Conservation (phyloP, 2,113 vertebrate species). For the Holacanthus passer region DNA sequence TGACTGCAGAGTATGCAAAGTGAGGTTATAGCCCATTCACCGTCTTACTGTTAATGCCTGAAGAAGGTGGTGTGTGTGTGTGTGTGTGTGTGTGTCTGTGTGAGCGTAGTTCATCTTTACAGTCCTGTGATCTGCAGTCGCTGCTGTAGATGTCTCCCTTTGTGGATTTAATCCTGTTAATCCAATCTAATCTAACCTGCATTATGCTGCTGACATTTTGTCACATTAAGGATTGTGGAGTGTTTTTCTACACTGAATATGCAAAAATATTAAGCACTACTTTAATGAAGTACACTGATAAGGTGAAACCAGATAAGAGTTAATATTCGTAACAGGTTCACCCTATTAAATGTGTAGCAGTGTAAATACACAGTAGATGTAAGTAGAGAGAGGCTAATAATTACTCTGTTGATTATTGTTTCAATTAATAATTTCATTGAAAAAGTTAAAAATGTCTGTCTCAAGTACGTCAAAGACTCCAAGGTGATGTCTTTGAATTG, state of each 20-base stretch:
- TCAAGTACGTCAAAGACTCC: not conserved
- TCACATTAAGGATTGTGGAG: not conserved
- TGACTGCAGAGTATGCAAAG: slow-evolving; percentile 13
- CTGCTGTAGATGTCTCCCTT: slow-evolving; percentile 7
- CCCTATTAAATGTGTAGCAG: not conserved
- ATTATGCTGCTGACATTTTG: slow-evolving; percentile 22
- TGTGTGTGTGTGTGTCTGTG: not conserved
- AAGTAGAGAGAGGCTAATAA: not conserved
- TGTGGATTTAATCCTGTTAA: slow-evolving; percentile 31
- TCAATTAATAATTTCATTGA: not conserved
- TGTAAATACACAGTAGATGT: not conserved
- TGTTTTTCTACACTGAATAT: not conserved
- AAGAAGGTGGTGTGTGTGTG: not conserved
- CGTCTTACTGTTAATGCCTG: not conserved
- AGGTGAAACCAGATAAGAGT: not conserved
- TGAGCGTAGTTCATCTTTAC: slow-evolving; percentile 8
- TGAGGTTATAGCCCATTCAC: not conserved
- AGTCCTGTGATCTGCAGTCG: not conserved
- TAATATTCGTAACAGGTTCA: not conserved
- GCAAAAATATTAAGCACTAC: not conserved
- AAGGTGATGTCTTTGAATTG: not conserved
- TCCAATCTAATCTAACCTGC: slow-evolving; percentile 34
- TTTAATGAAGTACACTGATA: not conserved
- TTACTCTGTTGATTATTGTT: not conserved
- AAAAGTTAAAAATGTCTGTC: not conserved